phyloP scores from a whole-genome alignment of 2,113 vertebrate genomes.

The Engystomops pustulosus region DNA sequence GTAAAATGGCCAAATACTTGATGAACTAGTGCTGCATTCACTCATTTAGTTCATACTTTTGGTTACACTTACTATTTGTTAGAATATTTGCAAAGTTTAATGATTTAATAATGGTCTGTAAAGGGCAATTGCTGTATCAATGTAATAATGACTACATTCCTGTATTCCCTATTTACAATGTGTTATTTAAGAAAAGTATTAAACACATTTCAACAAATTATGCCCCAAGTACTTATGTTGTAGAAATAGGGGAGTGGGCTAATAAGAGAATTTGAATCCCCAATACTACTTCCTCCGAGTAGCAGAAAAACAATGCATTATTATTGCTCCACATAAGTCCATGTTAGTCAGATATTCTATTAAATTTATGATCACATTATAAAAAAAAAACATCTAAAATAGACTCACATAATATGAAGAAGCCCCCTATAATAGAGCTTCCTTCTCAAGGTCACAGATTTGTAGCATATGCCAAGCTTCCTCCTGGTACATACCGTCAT shows the following conservation, averaged over 20 bases:
- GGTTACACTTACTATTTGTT: background rate
- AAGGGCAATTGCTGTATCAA: background rate
- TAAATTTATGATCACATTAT: no score
- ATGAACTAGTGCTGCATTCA: no score
- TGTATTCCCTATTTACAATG: background rate
- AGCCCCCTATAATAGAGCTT: background rate
- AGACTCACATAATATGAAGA: background rate
- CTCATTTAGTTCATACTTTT: background rate
- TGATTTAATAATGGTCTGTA: background rate
- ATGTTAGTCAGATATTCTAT: no score
- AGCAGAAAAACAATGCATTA: no score
- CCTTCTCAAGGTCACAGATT: background rate
- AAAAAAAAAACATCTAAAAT: no score
- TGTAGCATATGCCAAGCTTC: background rate
- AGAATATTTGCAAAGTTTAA: slow-evolving; percentile 11
- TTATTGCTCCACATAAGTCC: no score
- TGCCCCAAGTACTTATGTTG: background rate
- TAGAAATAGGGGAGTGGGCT: background rate
- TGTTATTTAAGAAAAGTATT: background rate
- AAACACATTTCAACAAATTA: background rate
- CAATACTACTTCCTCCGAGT: no score
- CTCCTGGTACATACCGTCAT: background rate
- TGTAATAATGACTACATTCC: background rate
- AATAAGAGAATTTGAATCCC: no score
- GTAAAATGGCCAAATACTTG: no score